These are phyloP conservation scores for Fragum sueziense DNA, from an alignment of 2,888 invertebrate species.

Conservation along the genomic window DNA sequence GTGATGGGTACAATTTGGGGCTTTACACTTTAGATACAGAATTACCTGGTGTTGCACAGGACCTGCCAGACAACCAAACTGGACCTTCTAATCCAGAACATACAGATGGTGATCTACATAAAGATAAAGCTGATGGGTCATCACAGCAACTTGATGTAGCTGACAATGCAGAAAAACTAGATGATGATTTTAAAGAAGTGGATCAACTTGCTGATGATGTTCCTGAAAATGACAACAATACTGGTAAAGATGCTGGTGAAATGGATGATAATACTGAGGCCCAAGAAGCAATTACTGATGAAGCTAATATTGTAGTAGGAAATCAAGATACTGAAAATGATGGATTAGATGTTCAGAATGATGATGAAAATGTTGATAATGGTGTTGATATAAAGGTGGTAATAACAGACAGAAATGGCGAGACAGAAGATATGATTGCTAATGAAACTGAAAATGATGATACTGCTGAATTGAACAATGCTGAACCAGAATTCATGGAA, in stretches of 20 bases:
- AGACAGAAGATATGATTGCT: not conserved
- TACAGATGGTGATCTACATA: not conserved
- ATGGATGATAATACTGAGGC: not conserved
- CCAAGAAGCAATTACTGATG: not conserved
- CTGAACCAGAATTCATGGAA: not conserved
- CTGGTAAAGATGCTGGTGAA: not conserved
- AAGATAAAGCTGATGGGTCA: not conserved
- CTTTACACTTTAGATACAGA: conserved; percentile 15
- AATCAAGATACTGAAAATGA: not conserved
- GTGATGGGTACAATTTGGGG: not conserved
- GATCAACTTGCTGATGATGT: not conserved
- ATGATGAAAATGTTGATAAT: conserved; percentile 3
- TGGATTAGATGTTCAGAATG: not conserved
- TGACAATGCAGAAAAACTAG: not conserved
- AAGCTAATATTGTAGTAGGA: not conserved
- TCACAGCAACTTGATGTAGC: not conserved
- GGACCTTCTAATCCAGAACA: not conserved
- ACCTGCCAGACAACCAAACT: not conserved
- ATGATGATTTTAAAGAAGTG: not conserved
- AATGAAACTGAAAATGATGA: not conserved
- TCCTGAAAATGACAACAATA: not conserved
- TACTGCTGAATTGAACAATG: not conserved
- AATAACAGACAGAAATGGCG: not conserved
- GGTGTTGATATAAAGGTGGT: conserved; percentile 12
- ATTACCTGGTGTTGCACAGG: not conserved